A percentile compares a stretch with the other conserved stretches of the same genome.
phyloP scores from a whole-genome alignment of 2,113 vertebrate genomes.

The Ctenomys sociabilis region DNA sequence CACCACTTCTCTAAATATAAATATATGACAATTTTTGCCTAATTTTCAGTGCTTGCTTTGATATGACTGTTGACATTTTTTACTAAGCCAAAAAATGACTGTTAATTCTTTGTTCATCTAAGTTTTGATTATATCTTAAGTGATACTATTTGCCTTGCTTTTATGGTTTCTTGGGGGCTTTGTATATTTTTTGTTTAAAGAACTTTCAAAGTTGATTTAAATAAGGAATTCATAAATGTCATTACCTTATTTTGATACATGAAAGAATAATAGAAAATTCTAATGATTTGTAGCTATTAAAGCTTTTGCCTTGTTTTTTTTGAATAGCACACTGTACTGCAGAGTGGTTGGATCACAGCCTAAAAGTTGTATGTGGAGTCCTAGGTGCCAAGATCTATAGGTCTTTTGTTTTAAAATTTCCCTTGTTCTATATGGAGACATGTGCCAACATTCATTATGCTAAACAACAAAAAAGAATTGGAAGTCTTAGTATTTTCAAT shows the following conservation, averaged over 20 bases:
- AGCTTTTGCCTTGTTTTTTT: neutral
- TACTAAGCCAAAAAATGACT: neutral
- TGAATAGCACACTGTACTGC: neutral
- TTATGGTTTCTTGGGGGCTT: neutral
- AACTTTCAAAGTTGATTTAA: slow-evolving; percentile 24
- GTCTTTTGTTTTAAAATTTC: neutral
- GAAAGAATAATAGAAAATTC: slow-evolving; percentile 32
- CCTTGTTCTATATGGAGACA: neutral
- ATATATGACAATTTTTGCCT: neutral
- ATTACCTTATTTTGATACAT: neutral
- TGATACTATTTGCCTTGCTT: neutral
- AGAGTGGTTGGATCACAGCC: neutral
- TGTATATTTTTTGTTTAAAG: neutral
- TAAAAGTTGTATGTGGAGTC: neutral
- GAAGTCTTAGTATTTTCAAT: neutral
- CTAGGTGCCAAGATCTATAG: neutral
- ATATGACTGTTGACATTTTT: neutral
- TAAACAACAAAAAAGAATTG: neutral
- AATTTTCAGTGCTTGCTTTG: slow-evolving; percentile 8
- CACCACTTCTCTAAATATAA: neutral
- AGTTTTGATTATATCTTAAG: neutral
- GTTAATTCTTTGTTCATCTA: neutral
- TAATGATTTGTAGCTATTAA: neutral
- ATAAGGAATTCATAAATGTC: neutral
- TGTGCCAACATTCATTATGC: neutral